Percentiles rank a stretch among this genome's conserved stretches.
phyloP scores from a whole-genome alignment of 2,888 invertebrate species.

The Athalia cordata region DNA sequence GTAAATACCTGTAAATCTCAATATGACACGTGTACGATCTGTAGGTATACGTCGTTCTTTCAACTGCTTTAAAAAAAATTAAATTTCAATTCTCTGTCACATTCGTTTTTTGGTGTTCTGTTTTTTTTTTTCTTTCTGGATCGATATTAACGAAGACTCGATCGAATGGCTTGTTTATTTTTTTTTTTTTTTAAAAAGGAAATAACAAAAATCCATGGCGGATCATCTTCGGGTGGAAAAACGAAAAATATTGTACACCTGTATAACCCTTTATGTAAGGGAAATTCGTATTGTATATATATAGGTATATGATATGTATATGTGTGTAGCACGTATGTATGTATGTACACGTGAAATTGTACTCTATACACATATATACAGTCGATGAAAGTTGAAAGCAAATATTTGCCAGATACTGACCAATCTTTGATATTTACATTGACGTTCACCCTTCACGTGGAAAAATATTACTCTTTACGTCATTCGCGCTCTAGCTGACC shows the following conservation, averaged over 20 bases:
- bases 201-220: no score
- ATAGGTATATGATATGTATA: not conserved
- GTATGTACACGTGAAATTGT: conserved; percentile 17
- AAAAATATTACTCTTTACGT: conserved; percentile 44
- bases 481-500: not conserved
- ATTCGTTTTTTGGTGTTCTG: no score
- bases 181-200: no score
- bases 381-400: conserved; percentile 42
- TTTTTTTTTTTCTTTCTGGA: no score
- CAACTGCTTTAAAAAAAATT: no score
- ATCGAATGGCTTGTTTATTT: no score
- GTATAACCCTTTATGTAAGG: not conserved
- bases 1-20: not conserved
- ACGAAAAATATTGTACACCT: no score
- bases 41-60: not conserved
- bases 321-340: not conserved
- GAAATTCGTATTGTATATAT: not conserved
- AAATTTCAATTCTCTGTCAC: no score
- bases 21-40: not conserved
- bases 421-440: conserved; percentile 47
- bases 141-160: no score
- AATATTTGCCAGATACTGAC: conserved; percentile 46
- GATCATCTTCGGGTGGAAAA: no score
- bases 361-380: conserved; percentile 11
- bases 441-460: conserved; percentile 40